Evolutionary conservation across 2,888 invertebrate species (phyloP).

Genomic region (Diogma glabrata): DNA sequence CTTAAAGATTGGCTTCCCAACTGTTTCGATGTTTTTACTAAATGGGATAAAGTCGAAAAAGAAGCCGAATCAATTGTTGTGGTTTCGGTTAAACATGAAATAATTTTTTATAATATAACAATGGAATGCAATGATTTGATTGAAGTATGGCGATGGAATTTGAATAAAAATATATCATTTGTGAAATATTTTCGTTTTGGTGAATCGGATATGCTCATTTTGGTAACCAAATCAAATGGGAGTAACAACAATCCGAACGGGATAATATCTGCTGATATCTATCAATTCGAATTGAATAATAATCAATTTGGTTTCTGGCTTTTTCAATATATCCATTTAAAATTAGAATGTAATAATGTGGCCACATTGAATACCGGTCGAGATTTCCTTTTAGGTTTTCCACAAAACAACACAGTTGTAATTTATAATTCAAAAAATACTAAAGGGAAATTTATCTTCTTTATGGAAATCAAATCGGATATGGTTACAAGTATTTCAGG

Average conservation of each 20-base stretch:
- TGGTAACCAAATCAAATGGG: constrained; percentile 21
- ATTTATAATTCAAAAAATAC: constrained; percentile 25
- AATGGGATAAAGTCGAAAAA: constrained; percentile 18
- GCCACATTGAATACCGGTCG: constrained; percentile 29
- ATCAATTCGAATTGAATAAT: constrained; percentile 24
- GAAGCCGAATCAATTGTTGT: constrained; percentile 23
- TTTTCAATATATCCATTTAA: constrained; percentile 27
- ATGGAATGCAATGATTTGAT: constrained; percentile 14
- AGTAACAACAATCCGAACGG: no score
- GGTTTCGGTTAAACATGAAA: constrained; percentile 19
- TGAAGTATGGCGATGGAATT: constrained; percentile 28
- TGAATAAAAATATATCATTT: constrained; percentile 22
- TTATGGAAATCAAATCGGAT: constrained; percentile 25
- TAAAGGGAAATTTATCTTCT: constrained; percentile 18
- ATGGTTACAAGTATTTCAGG: constrained; percentile 26
- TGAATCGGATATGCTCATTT: constrained; percentile 23
- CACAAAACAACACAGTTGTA: constrained; percentile 25
- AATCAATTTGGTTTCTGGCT: constrained; percentile 29
- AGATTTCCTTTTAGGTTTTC: constrained; percentile 29
- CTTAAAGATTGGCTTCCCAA: no score
- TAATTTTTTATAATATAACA: constrained; percentile 26
- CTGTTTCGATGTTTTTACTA: not conserved
- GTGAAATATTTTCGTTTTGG: constrained; percentile 25
- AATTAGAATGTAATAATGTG: constrained; percentile 22
- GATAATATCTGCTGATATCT: constrained; percentile 25